Percentiles rank a stretch among this genome's conserved stretches.
Conservation (phyloP, 2,888 invertebrate genomes). For the Rapana venosa region DNA sequence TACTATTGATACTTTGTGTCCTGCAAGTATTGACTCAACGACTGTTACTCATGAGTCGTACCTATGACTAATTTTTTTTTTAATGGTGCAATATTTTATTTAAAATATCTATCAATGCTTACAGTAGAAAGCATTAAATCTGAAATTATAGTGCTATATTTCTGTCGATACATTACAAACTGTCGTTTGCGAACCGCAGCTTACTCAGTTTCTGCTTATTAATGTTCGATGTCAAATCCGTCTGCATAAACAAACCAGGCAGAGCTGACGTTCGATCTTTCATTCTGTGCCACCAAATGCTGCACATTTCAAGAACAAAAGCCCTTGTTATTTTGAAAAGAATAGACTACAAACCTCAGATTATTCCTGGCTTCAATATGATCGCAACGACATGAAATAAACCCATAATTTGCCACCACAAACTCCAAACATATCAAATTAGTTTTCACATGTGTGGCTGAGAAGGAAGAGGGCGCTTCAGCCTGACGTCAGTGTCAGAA, state of each 20-base stretch:
- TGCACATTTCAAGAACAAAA: background rate
- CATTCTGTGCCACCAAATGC: background rate
- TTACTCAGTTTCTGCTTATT: background rate
- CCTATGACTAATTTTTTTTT: too few relatives aligned
- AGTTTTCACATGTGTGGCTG: constrained; percentile 42
- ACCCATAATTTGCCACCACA: constrained; percentile 24
- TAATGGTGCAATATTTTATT: too few relatives aligned
- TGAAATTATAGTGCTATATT: too few relatives aligned
- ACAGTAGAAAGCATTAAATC: too few relatives aligned
- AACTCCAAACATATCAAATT: constrained; percentile 42
- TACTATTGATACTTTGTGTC: too few relatives aligned
- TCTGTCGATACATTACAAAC: too few relatives aligned
- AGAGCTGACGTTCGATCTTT: background rate
- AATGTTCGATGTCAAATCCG: constrained; percentile 32
- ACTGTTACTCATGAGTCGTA: too few relatives aligned
- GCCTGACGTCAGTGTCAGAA: constrained; percentile 57
- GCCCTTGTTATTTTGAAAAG: background rate
- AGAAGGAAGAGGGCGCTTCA: constrained; percentile 60
- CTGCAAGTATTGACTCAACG: too few relatives aligned
- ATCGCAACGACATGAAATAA: background rate
- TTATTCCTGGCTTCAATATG: background rate
- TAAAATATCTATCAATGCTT: too few relatives aligned
- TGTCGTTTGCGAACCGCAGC: background rate
- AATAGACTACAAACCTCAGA: constrained; percentile 29
- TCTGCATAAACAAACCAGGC: constrained; percentile 35